Conservation (phyloP, 2,113 vertebrate species). For the Thamnaconus septentrionalis region DNA sequence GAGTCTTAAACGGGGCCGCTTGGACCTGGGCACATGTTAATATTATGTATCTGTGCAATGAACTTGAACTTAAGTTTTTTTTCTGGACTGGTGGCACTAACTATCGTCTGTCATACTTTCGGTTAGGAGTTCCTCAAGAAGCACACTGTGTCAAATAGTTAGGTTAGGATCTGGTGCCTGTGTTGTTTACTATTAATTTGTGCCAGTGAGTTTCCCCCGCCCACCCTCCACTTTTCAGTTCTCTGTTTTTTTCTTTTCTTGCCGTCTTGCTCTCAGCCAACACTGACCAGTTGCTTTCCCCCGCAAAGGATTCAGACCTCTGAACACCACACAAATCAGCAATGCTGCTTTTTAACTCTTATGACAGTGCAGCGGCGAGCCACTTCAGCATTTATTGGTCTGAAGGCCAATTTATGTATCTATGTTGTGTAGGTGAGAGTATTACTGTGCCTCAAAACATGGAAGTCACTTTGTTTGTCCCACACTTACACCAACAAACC, state of each 20-base stretch:
- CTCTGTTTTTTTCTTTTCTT: slow-evolving; percentile 29
- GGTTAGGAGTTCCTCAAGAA: slow-evolving; percentile 56
- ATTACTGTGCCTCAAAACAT: slow-evolving; percentile 73
- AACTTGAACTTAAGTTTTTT: slow-evolving; percentile 59
- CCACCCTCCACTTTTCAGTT: slow-evolving; percentile 18
- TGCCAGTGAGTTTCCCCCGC: slow-evolving; percentile 55
- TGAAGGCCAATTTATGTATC: slow-evolving; percentile 50
- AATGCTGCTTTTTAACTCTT: slow-evolving; percentile 72
- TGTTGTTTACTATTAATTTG: slow-evolving; percentile 64
- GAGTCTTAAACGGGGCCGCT: slow-evolving; percentile 63
- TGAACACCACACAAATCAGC: slow-evolving; percentile 66
- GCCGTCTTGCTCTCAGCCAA: slow-evolving; percentile 33
- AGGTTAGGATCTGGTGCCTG: slow-evolving; percentile 52
- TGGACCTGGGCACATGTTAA: slow-evolving; percentile 64
- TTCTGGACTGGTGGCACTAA: slow-evolving; percentile 52
- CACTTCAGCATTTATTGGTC: slow-evolving; percentile 65
- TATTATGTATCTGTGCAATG: slow-evolving; percentile 60
- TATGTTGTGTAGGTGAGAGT: slow-evolving; percentile 66
- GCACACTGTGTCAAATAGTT: slow-evolving; percentile 73
- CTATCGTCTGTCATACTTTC: slow-evolving; percentile 39
- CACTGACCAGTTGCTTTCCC: slow-evolving; percentile 22
- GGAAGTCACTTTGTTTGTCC: slow-evolving; percentile 66
- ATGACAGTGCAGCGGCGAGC: slow-evolving; percentile 59
- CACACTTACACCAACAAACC: slow-evolving; percentile 53
- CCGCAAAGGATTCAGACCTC: slow-evolving; percentile 56